Percentiles rank a stretch among this genome's conserved stretches.
Conservation (phyloP, 1,140 invertebrate genomes). For the Bombus huntii region DNA sequence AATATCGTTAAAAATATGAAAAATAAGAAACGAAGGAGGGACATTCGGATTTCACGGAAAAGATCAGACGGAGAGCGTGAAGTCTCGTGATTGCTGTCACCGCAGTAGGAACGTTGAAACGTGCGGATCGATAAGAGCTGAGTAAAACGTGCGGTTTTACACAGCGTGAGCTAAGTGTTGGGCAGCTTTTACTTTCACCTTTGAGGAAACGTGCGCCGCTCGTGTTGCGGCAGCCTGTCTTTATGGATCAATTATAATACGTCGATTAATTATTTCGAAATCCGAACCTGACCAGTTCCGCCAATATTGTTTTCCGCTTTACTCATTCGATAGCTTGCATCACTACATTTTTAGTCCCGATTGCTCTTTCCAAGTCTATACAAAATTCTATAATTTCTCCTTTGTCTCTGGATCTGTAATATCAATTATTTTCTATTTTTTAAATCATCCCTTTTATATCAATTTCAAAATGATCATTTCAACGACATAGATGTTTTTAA, state of each 20-base stretch:
- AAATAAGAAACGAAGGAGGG: neutral
- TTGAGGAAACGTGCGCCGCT: slow-evolving; percentile 74
- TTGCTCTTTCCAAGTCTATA: neutral
- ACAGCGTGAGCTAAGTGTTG: slow-evolving; percentile 21
- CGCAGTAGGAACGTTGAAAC: neutral
- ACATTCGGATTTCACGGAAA: neutral
- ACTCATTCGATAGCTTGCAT: neutral
- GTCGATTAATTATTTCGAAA: slow-evolving; percentile 77
- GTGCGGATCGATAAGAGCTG: slow-evolving; percentile 19
- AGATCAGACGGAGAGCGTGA: neutral
- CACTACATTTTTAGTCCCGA: neutral
- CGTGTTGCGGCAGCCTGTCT: slow-evolving; percentile 75
- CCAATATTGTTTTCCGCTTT: neutral
- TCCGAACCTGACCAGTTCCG: slow-evolving; percentile 10
- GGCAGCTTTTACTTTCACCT: slow-evolving; percentile 78
- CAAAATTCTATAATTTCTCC: neutral
- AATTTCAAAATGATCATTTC: neutral
- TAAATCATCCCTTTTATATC: neutral
- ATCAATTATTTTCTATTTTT: neutral
- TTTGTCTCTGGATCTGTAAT: neutral
- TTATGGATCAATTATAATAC: slow-evolving; percentile 76
- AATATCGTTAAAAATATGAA: neutral
- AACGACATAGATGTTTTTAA: neutral
- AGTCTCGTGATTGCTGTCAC: slow-evolving; percentile 12
- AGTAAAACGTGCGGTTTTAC: slow-evolving; percentile 22